phyloP scores from a whole-genome alignment of 2,113 vertebrate genomes.

The Nothocercus julius region DNA sequence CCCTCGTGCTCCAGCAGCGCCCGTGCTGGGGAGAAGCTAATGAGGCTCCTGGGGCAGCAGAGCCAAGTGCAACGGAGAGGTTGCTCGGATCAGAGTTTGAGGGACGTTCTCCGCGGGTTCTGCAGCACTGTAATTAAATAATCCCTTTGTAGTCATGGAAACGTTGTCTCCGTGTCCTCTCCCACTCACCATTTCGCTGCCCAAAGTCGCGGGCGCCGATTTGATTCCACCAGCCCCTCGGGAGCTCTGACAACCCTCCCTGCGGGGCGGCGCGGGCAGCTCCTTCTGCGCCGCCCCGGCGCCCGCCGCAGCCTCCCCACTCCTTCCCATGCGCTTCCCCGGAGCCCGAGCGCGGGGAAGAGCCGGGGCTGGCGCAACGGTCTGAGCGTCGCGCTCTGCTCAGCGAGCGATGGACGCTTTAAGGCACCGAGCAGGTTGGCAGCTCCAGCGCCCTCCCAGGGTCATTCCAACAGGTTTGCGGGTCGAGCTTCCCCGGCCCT shows the following conservation, averaged over 20 bases:
- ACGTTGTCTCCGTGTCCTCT: constrained; percentile 52
- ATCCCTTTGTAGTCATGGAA: constrained; percentile 74
- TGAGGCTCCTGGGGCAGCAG: background rate
- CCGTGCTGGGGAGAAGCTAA: background rate
- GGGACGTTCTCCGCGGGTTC: background rate
- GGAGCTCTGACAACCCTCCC: background rate
- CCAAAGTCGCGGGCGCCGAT: constrained; percentile 29
- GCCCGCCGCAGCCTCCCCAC: too few relatives aligned
- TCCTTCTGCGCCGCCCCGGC: too few relatives aligned
- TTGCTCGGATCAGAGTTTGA: constrained; percentile 15
- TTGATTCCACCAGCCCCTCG: background rate
- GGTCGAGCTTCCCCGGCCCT: too few relatives aligned
- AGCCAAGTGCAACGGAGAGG: background rate
- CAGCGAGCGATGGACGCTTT: too few relatives aligned
- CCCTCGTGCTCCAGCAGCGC: background rate
- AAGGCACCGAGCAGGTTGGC: too few relatives aligned
- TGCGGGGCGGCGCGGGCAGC: background rate
- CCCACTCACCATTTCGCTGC: constrained; percentile 54
- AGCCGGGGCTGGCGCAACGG: too few relatives aligned
- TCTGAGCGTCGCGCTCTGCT: too few relatives aligned
- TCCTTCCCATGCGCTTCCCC: too few relatives aligned
- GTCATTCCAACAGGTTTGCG: too few relatives aligned
- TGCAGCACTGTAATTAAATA: constrained; percentile 62
- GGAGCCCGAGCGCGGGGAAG: too few relatives aligned
- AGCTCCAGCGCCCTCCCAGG: too few relatives aligned